Evolutionary conservation across 2,113 vertebrate genomes (phyloP).

Genomic region (Eptesicus fuscus): DNA sequence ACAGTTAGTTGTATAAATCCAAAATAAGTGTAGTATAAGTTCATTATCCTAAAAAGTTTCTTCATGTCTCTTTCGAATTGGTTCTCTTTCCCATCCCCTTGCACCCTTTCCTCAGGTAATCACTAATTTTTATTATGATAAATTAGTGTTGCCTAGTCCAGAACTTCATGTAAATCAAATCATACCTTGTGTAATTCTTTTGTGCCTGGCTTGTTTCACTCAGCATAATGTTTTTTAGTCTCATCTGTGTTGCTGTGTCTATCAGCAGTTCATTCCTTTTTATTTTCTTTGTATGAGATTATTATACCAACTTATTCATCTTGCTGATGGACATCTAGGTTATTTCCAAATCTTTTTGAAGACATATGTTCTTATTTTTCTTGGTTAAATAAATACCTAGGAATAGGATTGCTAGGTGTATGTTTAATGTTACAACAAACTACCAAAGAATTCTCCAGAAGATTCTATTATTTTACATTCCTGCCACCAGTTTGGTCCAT

Average conservation of each 20-base stretch:
- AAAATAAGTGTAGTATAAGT: background rate
- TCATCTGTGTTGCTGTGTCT: background rate
- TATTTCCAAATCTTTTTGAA: background rate
- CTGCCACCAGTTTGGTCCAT: background rate
- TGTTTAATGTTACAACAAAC: slow-evolving; percentile 18
- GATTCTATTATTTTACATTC: background rate
- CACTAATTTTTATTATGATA: background rate
- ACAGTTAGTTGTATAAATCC: background rate
- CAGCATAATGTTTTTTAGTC: background rate
- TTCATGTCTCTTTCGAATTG: background rate
- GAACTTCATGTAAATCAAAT: background rate
- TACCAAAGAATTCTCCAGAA: background rate
- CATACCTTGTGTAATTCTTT: background rate
- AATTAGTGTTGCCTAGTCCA: background rate
- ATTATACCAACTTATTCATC: background rate
- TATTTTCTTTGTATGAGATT: background rate
- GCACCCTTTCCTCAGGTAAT: background rate
- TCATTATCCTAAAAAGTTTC: background rate
- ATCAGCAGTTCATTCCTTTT: background rate
- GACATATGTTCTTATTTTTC: background rate
- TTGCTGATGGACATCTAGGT: background rate
- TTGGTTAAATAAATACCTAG: slow-evolving; percentile 13
- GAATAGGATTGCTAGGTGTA: background rate
- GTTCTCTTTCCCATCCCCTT: background rate
- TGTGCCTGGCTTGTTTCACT: slow-evolving; percentile 17